Percentiles rank a stretch among this genome's conserved stretches.
Evolutionary conservation across 2,113 vertebrate genomes (phyloP).

Genomic region (Callorhinus ursinus): DNA sequence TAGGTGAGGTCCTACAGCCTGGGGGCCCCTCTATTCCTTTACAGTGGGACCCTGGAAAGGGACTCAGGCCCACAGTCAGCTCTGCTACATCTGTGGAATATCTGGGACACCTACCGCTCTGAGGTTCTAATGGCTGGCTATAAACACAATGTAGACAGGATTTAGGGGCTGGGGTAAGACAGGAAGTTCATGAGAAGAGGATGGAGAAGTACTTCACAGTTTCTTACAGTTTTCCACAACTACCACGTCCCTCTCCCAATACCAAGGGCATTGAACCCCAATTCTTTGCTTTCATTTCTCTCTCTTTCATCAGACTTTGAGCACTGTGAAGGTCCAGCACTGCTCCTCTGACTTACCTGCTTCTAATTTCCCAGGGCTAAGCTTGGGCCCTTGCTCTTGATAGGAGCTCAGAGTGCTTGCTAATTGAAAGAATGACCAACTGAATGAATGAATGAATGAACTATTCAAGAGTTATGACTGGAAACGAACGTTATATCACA

Average conservation of each 20-base stretch:
- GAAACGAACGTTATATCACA: not conserved
- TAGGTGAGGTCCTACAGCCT: not conserved
- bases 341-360: not conserved
- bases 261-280: not conserved
- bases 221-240: not conserved
- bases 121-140: not conserved
- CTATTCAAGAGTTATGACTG: not conserved
- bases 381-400: not conserved
- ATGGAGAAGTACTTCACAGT: not conserved
- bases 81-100: not conserved
- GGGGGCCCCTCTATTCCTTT: not conserved
- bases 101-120: not conserved
- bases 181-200: not conserved
- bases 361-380: not conserved
- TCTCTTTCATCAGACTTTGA: not conserved
- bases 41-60: not conserved
- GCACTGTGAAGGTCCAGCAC: not conserved
- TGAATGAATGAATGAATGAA: not conserved
- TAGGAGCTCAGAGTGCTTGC: not conserved
- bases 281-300: not conserved
- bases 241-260: not conserved
- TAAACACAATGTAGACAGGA: not conserved
- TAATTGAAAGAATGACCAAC: not conserved
- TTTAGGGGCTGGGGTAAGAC: not conserved
- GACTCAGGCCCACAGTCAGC: not conserved